Evolutionary conservation across 2,888 invertebrate genomes (phyloP).

Genomic region (Mesoligia furuncula): DNA sequence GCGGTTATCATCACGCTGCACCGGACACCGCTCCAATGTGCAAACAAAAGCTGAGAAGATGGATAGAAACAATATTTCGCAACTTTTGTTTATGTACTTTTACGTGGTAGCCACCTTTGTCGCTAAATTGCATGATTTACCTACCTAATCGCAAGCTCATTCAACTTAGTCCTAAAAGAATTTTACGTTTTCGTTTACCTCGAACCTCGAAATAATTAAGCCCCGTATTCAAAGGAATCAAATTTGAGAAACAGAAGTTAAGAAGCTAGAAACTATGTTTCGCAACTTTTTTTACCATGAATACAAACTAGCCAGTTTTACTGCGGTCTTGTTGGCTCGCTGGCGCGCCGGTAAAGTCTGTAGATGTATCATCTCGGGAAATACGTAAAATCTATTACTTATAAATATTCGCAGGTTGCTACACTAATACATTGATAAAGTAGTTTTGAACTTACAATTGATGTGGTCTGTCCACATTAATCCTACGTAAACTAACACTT

Average conservation of each 20-base stretch:
- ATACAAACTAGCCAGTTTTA: background rate
- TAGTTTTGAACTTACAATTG: slow-evolving; percentile 23
- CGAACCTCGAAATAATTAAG: background rate
- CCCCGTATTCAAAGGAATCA: too few species aligned
- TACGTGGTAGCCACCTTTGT: background rate
- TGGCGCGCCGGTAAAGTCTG: background rate
- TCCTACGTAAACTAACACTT: slow-evolving; percentile 14
- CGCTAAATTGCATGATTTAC: background rate
- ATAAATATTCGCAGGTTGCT: background rate
- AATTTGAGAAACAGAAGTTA: background rate
- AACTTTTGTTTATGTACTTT: background rate
- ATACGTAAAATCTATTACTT: background rate
- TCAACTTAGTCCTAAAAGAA: background rate
- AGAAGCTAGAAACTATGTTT: background rate
- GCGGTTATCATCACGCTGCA: background rate
- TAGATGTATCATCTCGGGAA: background rate
- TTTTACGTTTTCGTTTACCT: background rate
- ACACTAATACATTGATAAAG: background rate
- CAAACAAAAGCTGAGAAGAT: background rate
- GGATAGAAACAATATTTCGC: background rate
- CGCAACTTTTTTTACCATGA: background rate
- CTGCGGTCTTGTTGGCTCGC: background rate
- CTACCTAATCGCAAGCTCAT: background rate
- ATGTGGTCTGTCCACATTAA: background rate
- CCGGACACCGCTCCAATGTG: background rate